Percentiles rank a stretch among this genome's conserved stretches.
These are phyloP conservation scores for Boloria euphrosyne DNA, from an alignment of 2,888 invertebrate species.

Conservation along the genomic window DNA sequence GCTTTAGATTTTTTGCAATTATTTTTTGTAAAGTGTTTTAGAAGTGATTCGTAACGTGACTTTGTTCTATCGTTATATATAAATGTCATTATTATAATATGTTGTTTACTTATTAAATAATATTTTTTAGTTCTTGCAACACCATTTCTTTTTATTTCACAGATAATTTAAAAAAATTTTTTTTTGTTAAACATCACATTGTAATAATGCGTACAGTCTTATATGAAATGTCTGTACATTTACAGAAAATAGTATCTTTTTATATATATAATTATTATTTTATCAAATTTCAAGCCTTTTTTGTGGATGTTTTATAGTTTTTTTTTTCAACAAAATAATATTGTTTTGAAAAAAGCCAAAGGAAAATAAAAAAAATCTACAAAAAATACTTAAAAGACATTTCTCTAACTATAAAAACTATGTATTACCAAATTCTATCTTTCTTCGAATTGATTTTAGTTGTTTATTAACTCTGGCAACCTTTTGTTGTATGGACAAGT, in stretches of 20 bases:
- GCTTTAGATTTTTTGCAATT: neutral
- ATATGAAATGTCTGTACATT: slow-evolving; percentile 5
- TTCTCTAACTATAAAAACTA: slow-evolving; percentile 7
- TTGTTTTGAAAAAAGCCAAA: slow-evolving; percentile 5
- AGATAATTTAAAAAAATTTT: neutral
- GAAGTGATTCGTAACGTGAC: neutral
- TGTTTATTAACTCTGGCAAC: slow-evolving; percentile 24
- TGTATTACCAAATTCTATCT: slow-evolving; percentile 16
- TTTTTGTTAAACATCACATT: neutral
- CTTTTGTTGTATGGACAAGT: slow-evolving; percentile 21
- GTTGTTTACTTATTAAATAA: slow-evolving; percentile 2
- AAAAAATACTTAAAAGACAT: neutral
- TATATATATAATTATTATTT: neutral
- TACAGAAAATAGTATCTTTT: neutral
- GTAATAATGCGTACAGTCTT: neutral
- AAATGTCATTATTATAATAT: slow-evolving; percentile 2
- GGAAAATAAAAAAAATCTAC: neutral
- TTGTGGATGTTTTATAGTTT: no score
- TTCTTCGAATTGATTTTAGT: slow-evolving; percentile 31
- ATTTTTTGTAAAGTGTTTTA: neutral
- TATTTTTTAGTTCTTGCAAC: neutral
- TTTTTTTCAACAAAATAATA: neutral
- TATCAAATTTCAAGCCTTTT: no score
- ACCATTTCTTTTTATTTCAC: no score
- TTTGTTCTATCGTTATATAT: slow-evolving; percentile 8